Evolutionary conservation across 2,888 invertebrate genomes (phyloP).

Genomic region (Drosophila kambysellisi): DNA sequence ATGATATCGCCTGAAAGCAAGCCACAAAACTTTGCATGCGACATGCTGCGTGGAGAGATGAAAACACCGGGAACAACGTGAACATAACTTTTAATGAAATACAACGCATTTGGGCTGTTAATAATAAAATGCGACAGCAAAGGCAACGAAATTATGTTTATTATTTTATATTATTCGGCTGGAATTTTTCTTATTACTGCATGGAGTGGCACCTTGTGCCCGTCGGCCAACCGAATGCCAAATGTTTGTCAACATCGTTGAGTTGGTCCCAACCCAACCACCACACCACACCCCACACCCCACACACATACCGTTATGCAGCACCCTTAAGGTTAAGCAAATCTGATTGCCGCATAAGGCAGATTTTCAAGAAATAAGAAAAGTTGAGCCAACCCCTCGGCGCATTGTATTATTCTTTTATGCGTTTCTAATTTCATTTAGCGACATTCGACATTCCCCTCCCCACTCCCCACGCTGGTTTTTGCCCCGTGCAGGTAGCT

Average conservation of each 20-base stretch:
- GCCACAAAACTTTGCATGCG: slow-evolving; percentile 52
- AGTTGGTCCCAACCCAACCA: not conserved
- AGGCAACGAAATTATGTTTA: slow-evolving; percentile 74
- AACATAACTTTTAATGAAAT: slow-evolving; percentile 80
- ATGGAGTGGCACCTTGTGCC: slow-evolving; percentile 56
- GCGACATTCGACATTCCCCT: slow-evolving; percentile 70
- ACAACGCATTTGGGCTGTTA: slow-evolving; percentile 71
- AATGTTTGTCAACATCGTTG: slow-evolving; percentile 67
- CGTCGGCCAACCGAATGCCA: slow-evolving; percentile 62
- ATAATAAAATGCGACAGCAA: slow-evolving; percentile 67
- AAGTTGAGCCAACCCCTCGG: slow-evolving; percentile 60
- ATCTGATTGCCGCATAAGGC: slow-evolving; percentile 35
- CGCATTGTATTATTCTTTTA: slow-evolving; percentile 76
- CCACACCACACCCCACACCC: not conserved
- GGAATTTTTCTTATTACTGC: slow-evolving; percentile 67
- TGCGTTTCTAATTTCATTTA: slow-evolving; percentile 82
- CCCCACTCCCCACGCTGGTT: not conserved
- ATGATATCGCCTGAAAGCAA: slow-evolving; percentile 54
- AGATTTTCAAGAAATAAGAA: slow-evolving; percentile 22
- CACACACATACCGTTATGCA: not conserved
- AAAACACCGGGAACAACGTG: slow-evolving; percentile 20
- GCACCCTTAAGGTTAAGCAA: slow-evolving; percentile 37
- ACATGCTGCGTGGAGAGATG: not conserved
- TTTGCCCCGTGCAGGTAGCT: slow-evolving; percentile 39
- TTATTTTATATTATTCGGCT: slow-evolving; percentile 67